A percentile compares a stretch with the other conserved stretches of the same genome.
phyloP scores from a whole-genome alignment of 2,888 invertebrate species.

The Antitype chi region DNA sequence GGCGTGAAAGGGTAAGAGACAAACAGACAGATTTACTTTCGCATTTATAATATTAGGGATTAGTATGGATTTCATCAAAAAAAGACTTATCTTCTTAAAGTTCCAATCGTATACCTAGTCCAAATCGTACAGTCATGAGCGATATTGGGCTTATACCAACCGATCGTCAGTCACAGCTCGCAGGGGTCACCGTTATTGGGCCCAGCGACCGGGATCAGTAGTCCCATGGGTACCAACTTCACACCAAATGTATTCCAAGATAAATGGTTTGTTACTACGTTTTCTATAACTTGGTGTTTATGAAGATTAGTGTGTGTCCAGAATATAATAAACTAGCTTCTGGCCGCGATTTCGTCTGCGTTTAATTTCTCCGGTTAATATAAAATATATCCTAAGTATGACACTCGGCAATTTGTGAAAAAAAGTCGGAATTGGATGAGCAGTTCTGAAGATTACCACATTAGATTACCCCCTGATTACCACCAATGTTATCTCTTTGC shows the following conservation, averaged over 20 bases:
- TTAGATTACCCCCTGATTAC: neutral
- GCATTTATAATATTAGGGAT: too few species aligned
- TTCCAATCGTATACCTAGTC: too few species aligned
- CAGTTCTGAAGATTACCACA: neutral
- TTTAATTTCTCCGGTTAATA: neutral
- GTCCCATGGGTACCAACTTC: slow-evolving; percentile 30
- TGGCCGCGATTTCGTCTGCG: neutral
- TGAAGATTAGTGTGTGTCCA: neutral
- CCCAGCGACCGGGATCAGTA: neutral
- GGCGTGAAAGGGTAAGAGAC: too few species aligned
- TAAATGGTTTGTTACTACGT: slow-evolving; percentile 27
- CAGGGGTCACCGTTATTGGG: slow-evolving; percentile 6
- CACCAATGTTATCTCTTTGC: too few species aligned
- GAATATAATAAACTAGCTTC: neutral
- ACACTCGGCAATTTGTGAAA: too few species aligned
- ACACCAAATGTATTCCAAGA: slow-evolving; percentile 41
- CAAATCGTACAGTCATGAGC: neutral
- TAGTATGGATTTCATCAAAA: too few species aligned
- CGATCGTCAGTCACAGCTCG: slow-evolving; percentile 6
- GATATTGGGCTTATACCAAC: slow-evolving; percentile 13
- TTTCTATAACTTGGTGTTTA: neutral
- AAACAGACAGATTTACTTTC: too few species aligned
- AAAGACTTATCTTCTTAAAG: too few species aligned
- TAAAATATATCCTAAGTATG: too few species aligned
- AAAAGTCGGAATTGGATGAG: neutral